phyloP scores from a whole-genome alignment of 2,113 vertebrate genomes.

The Hippolais icterina region DNA sequence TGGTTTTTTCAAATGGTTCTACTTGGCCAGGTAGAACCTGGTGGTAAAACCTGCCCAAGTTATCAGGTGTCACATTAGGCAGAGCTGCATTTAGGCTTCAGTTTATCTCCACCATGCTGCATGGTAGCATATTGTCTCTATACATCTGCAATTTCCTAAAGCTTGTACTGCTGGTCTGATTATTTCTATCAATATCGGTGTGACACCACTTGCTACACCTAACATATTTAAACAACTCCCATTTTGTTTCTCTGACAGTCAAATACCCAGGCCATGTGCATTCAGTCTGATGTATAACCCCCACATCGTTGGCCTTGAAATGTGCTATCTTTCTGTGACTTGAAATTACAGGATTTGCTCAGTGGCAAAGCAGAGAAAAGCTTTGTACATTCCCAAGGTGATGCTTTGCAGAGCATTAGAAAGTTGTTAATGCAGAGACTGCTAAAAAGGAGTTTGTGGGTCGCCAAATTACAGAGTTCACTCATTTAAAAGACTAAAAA shows the following conservation, averaged over 20 bases:
- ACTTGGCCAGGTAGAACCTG: background rate
- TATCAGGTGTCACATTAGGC: background rate
- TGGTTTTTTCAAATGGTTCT: background rate
- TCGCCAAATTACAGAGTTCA: background rate
- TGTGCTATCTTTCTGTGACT: background rate
- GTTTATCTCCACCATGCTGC: fast-evolving
- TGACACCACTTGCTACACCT: background rate
- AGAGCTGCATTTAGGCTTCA: background rate
- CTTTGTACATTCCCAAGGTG: background rate
- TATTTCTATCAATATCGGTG: background rate
- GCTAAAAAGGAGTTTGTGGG: background rate
- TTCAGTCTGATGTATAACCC: background rate
- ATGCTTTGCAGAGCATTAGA: background rate
- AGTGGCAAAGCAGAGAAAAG: background rate
- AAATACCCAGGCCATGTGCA: background rate
- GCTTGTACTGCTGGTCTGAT: background rate
- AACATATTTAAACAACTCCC: background rate
- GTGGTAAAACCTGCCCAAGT: background rate
- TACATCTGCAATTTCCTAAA: background rate
- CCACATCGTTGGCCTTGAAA: background rate
- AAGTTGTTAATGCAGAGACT: background rate
- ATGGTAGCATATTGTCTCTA: background rate
- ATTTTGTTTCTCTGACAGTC: background rate
- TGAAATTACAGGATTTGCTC: background rate
- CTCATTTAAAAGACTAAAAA: background rate